Conservation (phyloP, 2,797 vertebrate genomes). For the Stomatorhinus walkeri region DNA sequence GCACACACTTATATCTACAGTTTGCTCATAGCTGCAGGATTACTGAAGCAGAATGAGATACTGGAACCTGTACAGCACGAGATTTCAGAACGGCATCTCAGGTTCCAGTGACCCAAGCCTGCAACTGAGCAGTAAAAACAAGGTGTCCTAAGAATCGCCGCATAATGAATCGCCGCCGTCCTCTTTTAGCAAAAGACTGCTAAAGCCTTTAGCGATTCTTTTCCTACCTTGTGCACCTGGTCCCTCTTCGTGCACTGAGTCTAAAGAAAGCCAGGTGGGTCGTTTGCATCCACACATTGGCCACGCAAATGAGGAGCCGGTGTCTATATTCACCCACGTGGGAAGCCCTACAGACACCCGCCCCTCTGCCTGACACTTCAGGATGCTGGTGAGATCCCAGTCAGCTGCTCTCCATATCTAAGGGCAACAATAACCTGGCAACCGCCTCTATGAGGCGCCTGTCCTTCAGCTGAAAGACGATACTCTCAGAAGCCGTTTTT, state of each 20-base stretch:
- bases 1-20: background rate
- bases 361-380: constrained; percentile 32
- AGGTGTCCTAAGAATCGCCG: background rate
- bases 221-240: background rate
- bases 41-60: background rate
- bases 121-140: background rate
- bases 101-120: background rate
- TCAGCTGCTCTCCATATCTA: constrained; percentile 47
- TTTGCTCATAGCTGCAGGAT: background rate
- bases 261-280: background rate
- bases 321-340: constrained; percentile 28
- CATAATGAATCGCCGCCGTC: background rate
- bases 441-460: constrained; percentile 46
- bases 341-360: constrained; percentile 12
- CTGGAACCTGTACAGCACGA: background rate
- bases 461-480: constrained; percentile 46
- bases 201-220: background rate
- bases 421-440: constrained; percentile 70
- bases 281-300: constrained; percentile 61
- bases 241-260: background rate
- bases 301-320: constrained; percentile 57
- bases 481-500: constrained; percentile 30
- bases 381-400: constrained; percentile 34
- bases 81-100: background rate
- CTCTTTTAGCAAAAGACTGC: background rate